Percentiles rank a stretch among this genome's conserved stretches.
Conservation (phyloP, 1,140 invertebrate genomes). For the Lordiphosa stackelbergi region DNA sequence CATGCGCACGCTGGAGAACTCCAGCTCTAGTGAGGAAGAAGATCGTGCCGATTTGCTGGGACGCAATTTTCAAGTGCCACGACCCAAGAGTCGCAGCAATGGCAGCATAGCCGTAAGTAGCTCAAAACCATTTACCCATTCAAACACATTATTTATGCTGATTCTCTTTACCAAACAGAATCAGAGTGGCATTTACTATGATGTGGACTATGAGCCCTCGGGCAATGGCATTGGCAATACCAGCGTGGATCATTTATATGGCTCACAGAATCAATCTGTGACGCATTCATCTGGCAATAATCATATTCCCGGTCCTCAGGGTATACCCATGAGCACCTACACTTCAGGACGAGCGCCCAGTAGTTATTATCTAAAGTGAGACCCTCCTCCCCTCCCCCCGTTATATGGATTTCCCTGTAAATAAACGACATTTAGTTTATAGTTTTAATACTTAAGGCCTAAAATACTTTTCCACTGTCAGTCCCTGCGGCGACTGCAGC, state of each 20-base stretch:
- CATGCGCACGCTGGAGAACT: slow-evolving; percentile 79
- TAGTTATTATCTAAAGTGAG: slow-evolving; percentile 76
- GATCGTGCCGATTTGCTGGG: slow-evolving; percentile 85
- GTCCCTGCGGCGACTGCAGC: slow-evolving; percentile 56
- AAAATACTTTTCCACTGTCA: slow-evolving; percentile 52
- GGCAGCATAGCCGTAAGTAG: slow-evolving; percentile 82
- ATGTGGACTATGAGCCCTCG: slow-evolving; percentile 88
- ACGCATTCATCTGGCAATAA: slow-evolving; percentile 62
- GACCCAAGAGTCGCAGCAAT: slow-evolving; percentile 86
- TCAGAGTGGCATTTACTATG: slow-evolving; percentile 92
- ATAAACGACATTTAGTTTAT: slow-evolving; percentile 45
- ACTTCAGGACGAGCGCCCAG: slow-evolving; percentile 78
- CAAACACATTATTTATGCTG: not conserved
- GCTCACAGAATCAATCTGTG: slow-evolving; percentile 69
- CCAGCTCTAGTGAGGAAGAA: slow-evolving; percentile 83
- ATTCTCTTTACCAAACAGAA: slow-evolving; percentile 79
- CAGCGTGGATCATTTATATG: slow-evolving; percentile 69
- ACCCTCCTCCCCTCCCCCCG: not conserved
- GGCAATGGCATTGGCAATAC: slow-evolving; percentile 78
- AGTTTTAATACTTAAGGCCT: slow-evolving; percentile 16
- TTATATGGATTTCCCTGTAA: slow-evolving; percentile 38
- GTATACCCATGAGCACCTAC: slow-evolving; percentile 85
- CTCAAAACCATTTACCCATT: not conserved
- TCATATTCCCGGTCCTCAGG: slow-evolving; percentile 80
- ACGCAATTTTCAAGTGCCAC: slow-evolving; percentile 84